Conservation (phyloP, 2,888 invertebrate genomes). For the Sylvicola fuscatus region DNA sequence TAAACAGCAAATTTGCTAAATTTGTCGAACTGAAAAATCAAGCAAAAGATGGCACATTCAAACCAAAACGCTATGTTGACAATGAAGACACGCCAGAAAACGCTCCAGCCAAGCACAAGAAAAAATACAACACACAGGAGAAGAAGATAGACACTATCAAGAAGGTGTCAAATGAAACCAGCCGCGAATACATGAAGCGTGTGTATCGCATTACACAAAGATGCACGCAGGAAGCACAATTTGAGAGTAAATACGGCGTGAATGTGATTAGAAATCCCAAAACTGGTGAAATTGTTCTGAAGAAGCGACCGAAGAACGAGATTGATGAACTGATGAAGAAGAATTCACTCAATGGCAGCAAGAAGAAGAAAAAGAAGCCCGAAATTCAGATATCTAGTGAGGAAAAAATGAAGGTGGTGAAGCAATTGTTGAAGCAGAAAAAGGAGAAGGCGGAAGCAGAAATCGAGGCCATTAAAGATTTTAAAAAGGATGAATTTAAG, state of each 20-base stretch:
- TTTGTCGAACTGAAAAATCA: conserved; percentile 37
- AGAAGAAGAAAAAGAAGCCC: conserved; percentile 20
- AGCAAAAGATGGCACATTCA: conserved; percentile 14
- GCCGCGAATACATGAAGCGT: conserved; percentile 38
- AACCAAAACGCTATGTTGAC: conserved; percentile 11
- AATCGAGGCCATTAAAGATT: conserved; percentile 25
- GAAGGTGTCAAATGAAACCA: conserved; percentile 38
- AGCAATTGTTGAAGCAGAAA: conserved; percentile 13
- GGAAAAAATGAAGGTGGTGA: conserved; percentile 26
- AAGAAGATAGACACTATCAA: conserved; percentile 28
- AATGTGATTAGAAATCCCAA: conserved; percentile 30
- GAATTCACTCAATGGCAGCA: conserved; percentile 14
- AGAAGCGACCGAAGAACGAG: conserved; percentile 32
- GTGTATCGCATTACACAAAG: conserved; percentile 41
- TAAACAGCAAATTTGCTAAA: conserved; percentile 46
- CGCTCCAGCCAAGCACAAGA: not conserved
- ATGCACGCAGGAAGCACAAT: conserved; percentile 36
- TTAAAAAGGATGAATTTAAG: conserved; percentile 38
- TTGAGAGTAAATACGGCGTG: conserved; percentile 39
- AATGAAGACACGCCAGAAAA: conserved; percentile 17
- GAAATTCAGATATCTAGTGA: conserved; percentile 10
- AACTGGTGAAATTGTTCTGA: conserved; percentile 26
- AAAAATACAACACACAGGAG: not conserved
- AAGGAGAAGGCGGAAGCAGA: conserved; percentile 9
- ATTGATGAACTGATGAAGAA: conserved; percentile 28